Percentiles rank a stretch among this genome's conserved stretches.
Evolutionary conservation across 1,140 invertebrate species (phyloP).

Genomic region (Lucilia sericata): DNA sequence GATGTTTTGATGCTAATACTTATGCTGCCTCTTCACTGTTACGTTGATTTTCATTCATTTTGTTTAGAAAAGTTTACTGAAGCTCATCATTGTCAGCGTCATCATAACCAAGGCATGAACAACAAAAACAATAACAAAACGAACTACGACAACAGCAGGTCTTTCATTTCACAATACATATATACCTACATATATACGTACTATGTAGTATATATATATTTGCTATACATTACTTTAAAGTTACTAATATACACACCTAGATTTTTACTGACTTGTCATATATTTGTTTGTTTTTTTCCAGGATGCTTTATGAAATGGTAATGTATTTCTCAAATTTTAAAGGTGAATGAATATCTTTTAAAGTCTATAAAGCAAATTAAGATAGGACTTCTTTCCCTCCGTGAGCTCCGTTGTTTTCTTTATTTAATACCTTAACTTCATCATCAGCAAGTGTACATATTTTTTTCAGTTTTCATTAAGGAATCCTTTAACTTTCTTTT

Average conservation of each 20-base stretch:
- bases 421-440: not conserved
- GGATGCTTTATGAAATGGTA: too few relatives aligned
- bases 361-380: too few relatives aligned
- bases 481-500: slow-evolving; percentile 32
- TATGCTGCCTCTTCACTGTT: not conserved
- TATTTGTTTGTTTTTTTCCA: too few relatives aligned
- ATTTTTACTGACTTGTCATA: not conserved
- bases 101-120: slow-evolving; percentile 20
- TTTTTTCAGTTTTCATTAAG: slow-evolving; percentile 1
- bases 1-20: not conserved
- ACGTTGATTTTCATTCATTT: not conserved
- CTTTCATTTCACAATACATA: not conserved
- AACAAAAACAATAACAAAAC: not conserved
- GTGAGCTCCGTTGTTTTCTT: not conserved
- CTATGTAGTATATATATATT: too few relatives aligned
- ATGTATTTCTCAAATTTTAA: too few relatives aligned
- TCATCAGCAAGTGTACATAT: not conserved
- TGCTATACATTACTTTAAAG: slow-evolving; percentile 17
- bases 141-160: not conserved
- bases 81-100: slow-evolving; percentile 24
- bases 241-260: not conserved
- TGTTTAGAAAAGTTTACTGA: slow-evolving; percentile 28
- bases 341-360: too few relatives aligned
- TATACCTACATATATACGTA: too few relatives aligned
- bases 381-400: too few relatives aligned